Evolutionary conservation across 2,113 vertebrate genomes (phyloP).

Genomic region (Indri indri): DNA sequence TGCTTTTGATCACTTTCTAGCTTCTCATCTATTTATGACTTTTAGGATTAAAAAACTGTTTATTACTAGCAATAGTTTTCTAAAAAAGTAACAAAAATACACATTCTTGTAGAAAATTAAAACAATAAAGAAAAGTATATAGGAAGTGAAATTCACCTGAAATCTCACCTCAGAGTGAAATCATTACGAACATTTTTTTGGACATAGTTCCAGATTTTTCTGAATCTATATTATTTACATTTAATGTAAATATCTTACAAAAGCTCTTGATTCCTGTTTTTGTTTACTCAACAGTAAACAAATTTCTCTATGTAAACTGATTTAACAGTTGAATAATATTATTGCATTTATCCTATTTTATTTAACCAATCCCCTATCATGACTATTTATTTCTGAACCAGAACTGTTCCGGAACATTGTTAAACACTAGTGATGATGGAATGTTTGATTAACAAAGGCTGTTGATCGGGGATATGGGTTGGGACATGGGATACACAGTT

Average conservation of each 20-base stretch:
- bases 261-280: not conserved
- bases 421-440: not conserved
- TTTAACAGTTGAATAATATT: not conserved
- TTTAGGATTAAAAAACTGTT: not conserved
- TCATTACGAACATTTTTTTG: not conserved
- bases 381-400: not conserved
- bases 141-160: not conserved
- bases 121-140: not conserved
- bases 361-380: not conserved
- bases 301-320: not conserved
- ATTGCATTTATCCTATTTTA: not conserved
- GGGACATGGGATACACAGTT: not conserved
- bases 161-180: not conserved
- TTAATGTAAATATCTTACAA: not conserved
- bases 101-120: not conserved
- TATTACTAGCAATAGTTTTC: not conserved
- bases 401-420: not conserved
- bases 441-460: not conserved
- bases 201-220: not conserved
- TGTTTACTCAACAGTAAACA: not conserved
- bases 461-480: not conserved
- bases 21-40: not conserved
- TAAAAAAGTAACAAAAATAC: not conserved
- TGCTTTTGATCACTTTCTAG: not conserved
- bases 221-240: not conserved